Evolutionary conservation across 1,140 invertebrate species (phyloP).

Genomic region (Drosophila jambulina): DNA sequence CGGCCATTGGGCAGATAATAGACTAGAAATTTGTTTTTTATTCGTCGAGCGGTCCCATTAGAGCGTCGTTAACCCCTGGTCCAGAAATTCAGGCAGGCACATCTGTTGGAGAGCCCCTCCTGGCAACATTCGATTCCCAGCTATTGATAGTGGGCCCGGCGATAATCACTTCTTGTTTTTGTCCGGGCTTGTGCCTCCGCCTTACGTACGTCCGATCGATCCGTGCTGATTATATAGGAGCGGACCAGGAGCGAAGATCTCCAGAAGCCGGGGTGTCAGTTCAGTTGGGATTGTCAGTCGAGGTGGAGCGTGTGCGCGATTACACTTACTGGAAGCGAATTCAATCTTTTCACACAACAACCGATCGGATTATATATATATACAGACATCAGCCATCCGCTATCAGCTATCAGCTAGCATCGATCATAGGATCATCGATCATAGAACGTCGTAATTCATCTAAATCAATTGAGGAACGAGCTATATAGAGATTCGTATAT

Average conservation of each 20-base stretch:
- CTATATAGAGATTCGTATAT: slow-evolving; percentile 6
- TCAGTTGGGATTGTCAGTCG: slow-evolving; percentile 21
- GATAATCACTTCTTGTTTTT: slow-evolving; percentile 51
- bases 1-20: slow-evolving; percentile 2
- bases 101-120: slow-evolving; percentile 50
- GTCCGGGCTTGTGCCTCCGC: slow-evolving; percentile 30
- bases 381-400: slow-evolving; percentile 19
- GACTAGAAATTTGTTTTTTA: slow-evolving; percentile 53
- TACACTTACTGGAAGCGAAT: slow-evolving; percentile 15
- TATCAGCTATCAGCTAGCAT: slow-evolving; percentile 33
- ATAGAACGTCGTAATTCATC: slow-evolving; percentile 66
- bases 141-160: slow-evolving; percentile 50
- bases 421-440: slow-evolving; percentile 40
- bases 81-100: slow-evolving; percentile 24
- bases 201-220: slow-evolving; percentile 31
- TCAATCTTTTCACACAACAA: slow-evolving; percentile 16
- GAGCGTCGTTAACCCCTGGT: slow-evolving; percentile 48
- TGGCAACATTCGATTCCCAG: slow-evolving; percentile 55
- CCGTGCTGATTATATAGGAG: slow-evolving; percentile 32
- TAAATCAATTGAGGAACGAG: slow-evolving; percentile 69
- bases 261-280: slow-evolving; percentile 36
- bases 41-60: slow-evolving; percentile 32
- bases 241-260: slow-evolving; percentile 31
- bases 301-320: slow-evolving; percentile 48
- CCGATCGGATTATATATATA: slow-evolving; percentile 29